Evolutionary conservation across 2,797 vertebrate genomes (phyloP).

Genomic region (Falco rusticolus): DNA sequence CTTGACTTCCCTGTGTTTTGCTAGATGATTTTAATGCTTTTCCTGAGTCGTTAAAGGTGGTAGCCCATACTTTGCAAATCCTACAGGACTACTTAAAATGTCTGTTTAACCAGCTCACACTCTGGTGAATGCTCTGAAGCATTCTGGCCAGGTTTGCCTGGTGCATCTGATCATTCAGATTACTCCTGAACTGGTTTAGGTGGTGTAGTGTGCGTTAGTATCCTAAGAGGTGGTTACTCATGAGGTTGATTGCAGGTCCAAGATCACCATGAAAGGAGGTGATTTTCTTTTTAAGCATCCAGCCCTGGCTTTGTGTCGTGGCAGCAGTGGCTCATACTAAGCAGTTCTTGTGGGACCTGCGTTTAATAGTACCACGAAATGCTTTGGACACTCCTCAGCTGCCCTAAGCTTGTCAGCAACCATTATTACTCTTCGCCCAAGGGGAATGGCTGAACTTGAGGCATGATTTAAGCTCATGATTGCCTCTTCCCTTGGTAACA

Average conservation of each 20-base stretch:
- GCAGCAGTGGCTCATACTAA: neutral
- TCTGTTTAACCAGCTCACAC: neutral
- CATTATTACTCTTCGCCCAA: neutral
- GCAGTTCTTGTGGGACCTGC: neutral
- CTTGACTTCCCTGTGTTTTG: constrained; percentile 20
- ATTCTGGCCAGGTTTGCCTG: neutral
- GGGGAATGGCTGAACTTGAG: neutral
- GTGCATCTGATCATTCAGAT: constrained; percentile 5
- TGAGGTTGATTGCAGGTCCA: neutral
- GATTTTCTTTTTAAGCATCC: neutral
- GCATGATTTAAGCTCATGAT: neutral
- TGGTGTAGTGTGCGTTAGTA: neutral
- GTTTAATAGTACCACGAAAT: neutral
- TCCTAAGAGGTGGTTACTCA: neutral
- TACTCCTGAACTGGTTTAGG: constrained; percentile 41
- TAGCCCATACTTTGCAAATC: constrained; percentile 11
- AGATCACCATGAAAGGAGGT: neutral
- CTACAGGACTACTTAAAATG: neutral
- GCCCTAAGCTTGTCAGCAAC: neutral
- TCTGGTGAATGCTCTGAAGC: neutral
- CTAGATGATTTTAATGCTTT: neutral
- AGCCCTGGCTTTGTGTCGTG: neutral
- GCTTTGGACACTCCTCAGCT: neutral
- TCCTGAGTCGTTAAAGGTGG: neutral
- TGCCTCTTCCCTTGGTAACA: neutral